Percentiles rank a stretch among this genome's conserved stretches.
phyloP scores from a whole-genome alignment of 2,888 invertebrate genomes.

The Nomada hirtipes region DNA sequence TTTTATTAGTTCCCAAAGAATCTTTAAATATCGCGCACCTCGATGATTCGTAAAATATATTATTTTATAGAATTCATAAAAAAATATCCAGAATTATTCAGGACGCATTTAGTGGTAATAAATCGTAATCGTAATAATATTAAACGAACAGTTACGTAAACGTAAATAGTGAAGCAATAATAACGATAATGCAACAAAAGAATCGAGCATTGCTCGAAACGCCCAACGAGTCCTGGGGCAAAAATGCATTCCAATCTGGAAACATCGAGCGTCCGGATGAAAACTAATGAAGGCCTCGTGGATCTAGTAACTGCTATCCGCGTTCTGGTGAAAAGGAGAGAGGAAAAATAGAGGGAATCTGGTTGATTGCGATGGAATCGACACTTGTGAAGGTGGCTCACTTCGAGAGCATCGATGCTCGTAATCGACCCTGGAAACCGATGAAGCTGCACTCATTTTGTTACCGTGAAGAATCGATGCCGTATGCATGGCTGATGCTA shows the following conservation, averaged over 20 bases:
- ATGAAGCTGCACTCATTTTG: slow-evolving; percentile 2
- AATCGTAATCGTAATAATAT: background rate
- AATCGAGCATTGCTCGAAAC: background rate
- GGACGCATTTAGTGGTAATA: background rate
- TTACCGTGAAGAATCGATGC: background rate
- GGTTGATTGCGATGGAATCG: slow-evolving; percentile 35
- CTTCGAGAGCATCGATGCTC: slow-evolving; percentile 14
- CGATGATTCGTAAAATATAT: too few species aligned
- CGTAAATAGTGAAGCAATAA: background rate
- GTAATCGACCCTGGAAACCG: slow-evolving; percentile 6
- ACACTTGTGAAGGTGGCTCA: slow-evolving; percentile 26
- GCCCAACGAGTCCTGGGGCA: background rate
- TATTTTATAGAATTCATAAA: too few species aligned
- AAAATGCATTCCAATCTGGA: slow-evolving; percentile 6
- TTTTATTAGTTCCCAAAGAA: background rate
- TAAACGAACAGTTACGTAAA: background rate
- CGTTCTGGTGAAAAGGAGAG: background rate
- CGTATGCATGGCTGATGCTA: background rate
- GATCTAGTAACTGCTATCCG: background rate
- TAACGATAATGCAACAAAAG: background rate
- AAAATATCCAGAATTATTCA: too few species aligned
- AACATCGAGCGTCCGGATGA: slow-evolving; percentile 25
- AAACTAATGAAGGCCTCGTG: slow-evolving; percentile 7
- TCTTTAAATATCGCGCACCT: background rate
- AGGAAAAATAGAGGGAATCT: slow-evolving; percentile 13